These are phyloP conservation scores for Aeoliscus strigatus DNA, from an alignment of 2,797 vertebrate species.

Conservation along the genomic window DNA sequence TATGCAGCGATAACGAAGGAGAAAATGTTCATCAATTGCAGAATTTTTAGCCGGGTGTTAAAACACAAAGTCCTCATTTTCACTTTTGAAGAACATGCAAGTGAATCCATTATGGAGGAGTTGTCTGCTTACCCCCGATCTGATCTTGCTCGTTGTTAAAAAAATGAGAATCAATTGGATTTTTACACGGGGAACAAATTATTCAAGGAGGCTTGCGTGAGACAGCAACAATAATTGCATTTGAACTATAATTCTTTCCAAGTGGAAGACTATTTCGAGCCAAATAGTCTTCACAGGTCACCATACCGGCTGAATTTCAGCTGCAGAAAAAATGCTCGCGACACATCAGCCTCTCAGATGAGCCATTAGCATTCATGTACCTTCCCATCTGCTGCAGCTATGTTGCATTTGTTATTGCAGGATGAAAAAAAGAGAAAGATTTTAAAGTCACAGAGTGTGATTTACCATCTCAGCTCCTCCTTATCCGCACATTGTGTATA, in stretches of 20 bases:
- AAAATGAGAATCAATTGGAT: no score
- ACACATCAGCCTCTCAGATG: not conserved
- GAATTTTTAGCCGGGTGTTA: conserved; percentile 57
- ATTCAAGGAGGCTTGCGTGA: no score
- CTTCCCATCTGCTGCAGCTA: conserved; percentile 6
- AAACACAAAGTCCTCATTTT: conserved; percentile 60
- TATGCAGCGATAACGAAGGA: conserved; percentile 72
- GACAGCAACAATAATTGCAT: no score
- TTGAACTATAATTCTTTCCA: no score
- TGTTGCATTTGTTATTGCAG: conserved; percentile 17
- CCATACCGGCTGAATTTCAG: conserved; percentile 1
- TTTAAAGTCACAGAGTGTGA: no score
- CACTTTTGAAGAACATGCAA: conserved; percentile 46
- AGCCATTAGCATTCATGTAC: conserved; percentile 9
- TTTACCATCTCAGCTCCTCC: no score
- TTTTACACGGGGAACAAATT: no score
- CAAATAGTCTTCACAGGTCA: not conserved
- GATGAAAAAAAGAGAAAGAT: not conserved
- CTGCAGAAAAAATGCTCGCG: not conserved
- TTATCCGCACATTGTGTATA: no score
- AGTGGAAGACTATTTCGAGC: not conserved
- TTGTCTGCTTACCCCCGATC: no score
- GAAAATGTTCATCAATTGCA: conserved; percentile 69
- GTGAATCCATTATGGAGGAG: no score
- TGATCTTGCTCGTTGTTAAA: no score